Conservation (phyloP, 2,888 invertebrate genomes). For the Metacarcinus magister region DNA sequence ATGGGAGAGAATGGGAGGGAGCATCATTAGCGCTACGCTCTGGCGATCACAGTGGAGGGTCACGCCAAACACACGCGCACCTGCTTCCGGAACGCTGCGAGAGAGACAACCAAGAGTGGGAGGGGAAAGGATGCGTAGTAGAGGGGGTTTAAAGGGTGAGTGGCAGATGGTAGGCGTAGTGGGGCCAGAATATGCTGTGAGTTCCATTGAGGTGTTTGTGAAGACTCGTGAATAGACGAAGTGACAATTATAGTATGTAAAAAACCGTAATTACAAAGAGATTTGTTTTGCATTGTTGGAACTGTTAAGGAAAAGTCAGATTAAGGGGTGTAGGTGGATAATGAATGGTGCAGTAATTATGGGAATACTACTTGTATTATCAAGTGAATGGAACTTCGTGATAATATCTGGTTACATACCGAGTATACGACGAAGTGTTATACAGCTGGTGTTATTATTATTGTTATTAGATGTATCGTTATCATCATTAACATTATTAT, state of each 20-base stretch:
- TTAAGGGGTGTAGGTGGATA: background rate
- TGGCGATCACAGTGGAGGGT: background rate
- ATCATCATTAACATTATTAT: background rate
- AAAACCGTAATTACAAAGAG: background rate
- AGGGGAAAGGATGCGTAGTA: background rate
- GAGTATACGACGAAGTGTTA: background rate
- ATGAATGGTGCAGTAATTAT: background rate
- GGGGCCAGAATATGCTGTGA: background rate
- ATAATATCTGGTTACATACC: background rate
- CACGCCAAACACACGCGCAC: slow-evolving; percentile 49
- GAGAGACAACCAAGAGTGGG: background rate
- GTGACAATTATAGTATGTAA: background rate
- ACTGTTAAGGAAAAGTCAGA: background rate
- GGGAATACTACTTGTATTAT: background rate
- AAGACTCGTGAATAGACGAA: background rate
- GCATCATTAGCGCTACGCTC: slow-evolving; percentile 46
- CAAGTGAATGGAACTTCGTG: background rate
- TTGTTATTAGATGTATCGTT: background rate
- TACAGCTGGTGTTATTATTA: background rate
- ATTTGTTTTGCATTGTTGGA: background rate
- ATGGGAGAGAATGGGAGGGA: background rate
- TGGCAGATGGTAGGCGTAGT: background rate
- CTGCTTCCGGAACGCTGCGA: slow-evolving; percentile 29
- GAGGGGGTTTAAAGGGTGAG: background rate
- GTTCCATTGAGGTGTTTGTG: background rate